Conservation (phyloP, 2,888 invertebrate species). For the Polymixis flavicincta region DNA sequence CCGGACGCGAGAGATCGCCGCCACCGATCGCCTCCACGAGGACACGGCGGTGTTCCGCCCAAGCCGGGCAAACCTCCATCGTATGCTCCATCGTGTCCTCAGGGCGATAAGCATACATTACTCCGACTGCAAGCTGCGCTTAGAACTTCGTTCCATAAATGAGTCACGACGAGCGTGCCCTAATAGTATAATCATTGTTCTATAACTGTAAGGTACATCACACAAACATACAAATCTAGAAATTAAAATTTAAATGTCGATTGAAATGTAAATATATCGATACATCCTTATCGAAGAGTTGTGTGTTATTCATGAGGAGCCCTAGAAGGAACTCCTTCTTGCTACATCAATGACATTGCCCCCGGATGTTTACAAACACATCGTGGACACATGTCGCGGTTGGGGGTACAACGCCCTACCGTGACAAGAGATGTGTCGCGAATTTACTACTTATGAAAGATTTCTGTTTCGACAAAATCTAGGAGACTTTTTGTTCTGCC, state of each 20-base stretch:
- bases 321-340: constrained; percentile 50
- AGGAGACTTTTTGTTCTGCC: neutral
- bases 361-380: constrained; percentile 63
- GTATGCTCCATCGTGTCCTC: no score
- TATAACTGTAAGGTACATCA: neutral
- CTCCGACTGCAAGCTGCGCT: no score
- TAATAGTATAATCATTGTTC: constrained; percentile 43
- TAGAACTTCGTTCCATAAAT: no score
- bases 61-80: no score
- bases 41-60: no score
- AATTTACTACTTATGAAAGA: neutral
- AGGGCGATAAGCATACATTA: no score
- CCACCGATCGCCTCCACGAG: no score
- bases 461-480: neutral
- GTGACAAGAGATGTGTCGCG: neutral
- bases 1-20: no score
- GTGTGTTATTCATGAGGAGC: constrained; percentile 46
- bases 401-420: neutral
- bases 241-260: constrained; percentile 68
- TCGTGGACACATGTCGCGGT: neutral
- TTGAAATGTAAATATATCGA: constrained; percentile 62
- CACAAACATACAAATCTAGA: constrained; percentile 29
- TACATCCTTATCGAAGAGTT: constrained; percentile 37
- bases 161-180: no score
- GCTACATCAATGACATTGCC: constrained; percentile 55